Evolutionary conservation across 92 coral and sea anemone genomes (phyloP).

Genomic region (Porites rus): DNA sequence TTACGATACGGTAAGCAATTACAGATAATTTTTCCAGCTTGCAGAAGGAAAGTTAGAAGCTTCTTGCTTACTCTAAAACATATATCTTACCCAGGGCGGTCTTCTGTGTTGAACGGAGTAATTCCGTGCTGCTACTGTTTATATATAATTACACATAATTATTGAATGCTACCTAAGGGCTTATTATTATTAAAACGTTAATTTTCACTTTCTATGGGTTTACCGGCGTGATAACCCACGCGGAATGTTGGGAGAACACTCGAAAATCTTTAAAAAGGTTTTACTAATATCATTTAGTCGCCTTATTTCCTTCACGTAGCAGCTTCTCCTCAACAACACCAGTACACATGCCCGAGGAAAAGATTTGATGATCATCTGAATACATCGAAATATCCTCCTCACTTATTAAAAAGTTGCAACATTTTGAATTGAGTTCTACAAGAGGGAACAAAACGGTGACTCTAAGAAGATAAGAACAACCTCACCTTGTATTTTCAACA

Average conservation of each 20-base stretch:
- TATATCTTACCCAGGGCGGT: too few relatives aligned
- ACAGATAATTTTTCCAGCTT: too few relatives aligned
- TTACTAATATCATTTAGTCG: neutral
- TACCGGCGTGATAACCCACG: too few relatives aligned
- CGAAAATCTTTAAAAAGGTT: neutral
- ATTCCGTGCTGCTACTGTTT: too few relatives aligned
- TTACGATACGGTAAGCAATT: too few relatives aligned
- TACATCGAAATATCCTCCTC: constrained; percentile 25
- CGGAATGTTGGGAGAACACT: too few relatives aligned
- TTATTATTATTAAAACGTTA: too few relatives aligned
- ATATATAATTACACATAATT: too few relatives aligned
- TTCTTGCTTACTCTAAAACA: too few relatives aligned
- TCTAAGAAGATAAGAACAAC: neutral
- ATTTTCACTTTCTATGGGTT: neutral
- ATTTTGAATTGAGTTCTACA: constrained; percentile 24
- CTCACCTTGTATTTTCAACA: neutral
- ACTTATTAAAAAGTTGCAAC: constrained; percentile 7
- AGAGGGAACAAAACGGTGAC: constrained; percentile 17
- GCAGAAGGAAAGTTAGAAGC: too few relatives aligned
- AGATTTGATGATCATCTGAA: constrained; percentile 26
- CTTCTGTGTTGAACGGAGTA: too few relatives aligned
- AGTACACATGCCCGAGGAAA: constrained; percentile 22
- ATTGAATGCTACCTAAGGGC: too few relatives aligned
- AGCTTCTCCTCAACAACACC: constrained; percentile 16
- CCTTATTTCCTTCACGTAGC: constrained; percentile 2